phyloP scores from a whole-genome alignment of 2,797 vertebrate species.

The Falco novaeseelandiae region DNA sequence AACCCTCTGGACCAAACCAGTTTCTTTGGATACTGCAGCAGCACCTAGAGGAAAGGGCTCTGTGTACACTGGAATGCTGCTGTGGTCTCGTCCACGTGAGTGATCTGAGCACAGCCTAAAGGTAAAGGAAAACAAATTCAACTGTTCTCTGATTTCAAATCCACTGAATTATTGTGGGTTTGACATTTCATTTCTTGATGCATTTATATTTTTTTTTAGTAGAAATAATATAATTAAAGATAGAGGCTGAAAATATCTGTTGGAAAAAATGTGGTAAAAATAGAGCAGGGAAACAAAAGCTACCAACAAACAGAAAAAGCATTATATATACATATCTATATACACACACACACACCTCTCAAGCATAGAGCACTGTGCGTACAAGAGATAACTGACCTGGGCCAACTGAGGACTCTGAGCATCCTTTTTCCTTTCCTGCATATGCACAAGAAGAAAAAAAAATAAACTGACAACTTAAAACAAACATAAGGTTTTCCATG shows the following conservation, averaged over 20 bases:
- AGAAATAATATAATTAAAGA: background rate
- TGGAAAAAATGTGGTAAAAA: background rate
- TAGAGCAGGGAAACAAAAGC: background rate
- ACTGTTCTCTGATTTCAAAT: background rate
- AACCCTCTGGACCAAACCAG: background rate
- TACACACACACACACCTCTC: background rate
- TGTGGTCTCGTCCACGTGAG: background rate
- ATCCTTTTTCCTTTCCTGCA: background rate
- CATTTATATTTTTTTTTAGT: background rate
- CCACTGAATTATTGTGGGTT: background rate
- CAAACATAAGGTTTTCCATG: background rate
- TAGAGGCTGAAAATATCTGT: background rate
- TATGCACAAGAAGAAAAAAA: background rate
- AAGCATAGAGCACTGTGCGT: background rate
- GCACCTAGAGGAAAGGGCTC: background rate
- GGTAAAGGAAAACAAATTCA: background rate
- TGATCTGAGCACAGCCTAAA: background rate
- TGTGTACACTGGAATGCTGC: background rate
- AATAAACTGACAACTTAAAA: background rate
- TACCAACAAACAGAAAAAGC: background rate
- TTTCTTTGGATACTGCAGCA: background rate
- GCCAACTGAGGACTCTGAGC: background rate
- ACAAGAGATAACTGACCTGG: background rate
- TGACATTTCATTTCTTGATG: background rate
- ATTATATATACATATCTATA: too few relatives aligned